phyloP scores from a whole-genome alignment of 35 echinoderm and acorn worm genomes.

The Ophiothrix spiculata region DNA sequence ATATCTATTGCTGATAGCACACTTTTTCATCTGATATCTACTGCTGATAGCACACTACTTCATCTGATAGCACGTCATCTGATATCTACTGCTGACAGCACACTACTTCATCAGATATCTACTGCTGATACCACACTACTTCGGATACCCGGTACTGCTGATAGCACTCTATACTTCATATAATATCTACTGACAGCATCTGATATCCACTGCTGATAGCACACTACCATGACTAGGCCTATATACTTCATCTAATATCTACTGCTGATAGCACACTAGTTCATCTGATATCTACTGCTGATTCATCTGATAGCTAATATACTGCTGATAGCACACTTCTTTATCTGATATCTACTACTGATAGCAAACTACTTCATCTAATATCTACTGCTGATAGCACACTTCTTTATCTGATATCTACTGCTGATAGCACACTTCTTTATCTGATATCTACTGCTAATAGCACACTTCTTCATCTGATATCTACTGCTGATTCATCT shows the following conservation, averaged over 20 bases:
- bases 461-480: no score
- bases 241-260: neutral
- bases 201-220: neutral
- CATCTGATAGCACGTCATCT: neutral
- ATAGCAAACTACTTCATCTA: neutral
- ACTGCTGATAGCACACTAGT: neutral
- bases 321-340: neutral
- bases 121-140: neutral
- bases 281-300: neutral
- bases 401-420: neutral
- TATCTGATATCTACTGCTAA: neutral
- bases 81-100: neutral
- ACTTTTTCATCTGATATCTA: no score
- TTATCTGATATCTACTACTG: neutral
- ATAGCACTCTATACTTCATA: neutral
- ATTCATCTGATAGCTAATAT: neutral
- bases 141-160: neutral
- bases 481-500: no score
- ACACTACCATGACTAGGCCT: neutral
- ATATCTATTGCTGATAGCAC: no score
- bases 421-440: neutral
- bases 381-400: neutral
- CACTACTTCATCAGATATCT: neutral
- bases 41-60: neutral
- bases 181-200: neutral